These are phyloP conservation scores for Furcifer pardalis DNA, from an alignment of 2,797 vertebrate species.

Conservation along the genomic window DNA sequence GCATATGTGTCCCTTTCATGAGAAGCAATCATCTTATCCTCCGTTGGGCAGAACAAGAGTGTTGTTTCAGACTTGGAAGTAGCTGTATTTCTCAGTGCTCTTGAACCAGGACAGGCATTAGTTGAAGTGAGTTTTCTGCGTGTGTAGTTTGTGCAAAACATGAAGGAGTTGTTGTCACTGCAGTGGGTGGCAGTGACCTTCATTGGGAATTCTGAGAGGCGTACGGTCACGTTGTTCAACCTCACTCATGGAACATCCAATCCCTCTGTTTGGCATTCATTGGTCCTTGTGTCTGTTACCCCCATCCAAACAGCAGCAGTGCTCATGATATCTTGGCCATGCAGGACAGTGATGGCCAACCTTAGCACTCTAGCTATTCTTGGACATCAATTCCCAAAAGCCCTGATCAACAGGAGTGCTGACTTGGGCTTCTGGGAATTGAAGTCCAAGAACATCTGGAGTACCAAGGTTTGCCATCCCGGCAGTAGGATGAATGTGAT, in stretches of 20 bases:
- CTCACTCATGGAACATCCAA: conserved; percentile 37
- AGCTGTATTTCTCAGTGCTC: not conserved
- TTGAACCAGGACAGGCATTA: not conserved
- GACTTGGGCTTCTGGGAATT: too few species aligned
- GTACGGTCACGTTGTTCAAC: accelerated
- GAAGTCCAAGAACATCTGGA: too few species aligned
- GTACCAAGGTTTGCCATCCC: too few species aligned
- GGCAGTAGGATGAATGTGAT: too few species aligned
- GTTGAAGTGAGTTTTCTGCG: not conserved
- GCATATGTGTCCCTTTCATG: not conserved
- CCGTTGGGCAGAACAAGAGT: not conserved
- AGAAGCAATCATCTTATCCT: not conserved
- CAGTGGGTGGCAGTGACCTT: not conserved
- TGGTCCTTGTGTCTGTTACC: conserved; percentile 30
- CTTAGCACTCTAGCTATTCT: too few species aligned
- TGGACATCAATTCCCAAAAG: too few species aligned
- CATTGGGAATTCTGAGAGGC: conserved; percentile 2
- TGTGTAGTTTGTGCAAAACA: not conserved
- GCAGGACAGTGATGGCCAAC: conserved; percentile 17
- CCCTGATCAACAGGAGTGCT: too few species aligned
- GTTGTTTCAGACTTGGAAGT: not conserved
- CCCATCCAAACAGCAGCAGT: not conserved
- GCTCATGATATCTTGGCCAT: not conserved
- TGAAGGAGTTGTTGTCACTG: not conserved
- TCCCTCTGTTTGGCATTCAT: conserved; percentile 44